Conservation (phyloP, 2,113 vertebrate genomes). For the Argyrosomus japonicus region DNA sequence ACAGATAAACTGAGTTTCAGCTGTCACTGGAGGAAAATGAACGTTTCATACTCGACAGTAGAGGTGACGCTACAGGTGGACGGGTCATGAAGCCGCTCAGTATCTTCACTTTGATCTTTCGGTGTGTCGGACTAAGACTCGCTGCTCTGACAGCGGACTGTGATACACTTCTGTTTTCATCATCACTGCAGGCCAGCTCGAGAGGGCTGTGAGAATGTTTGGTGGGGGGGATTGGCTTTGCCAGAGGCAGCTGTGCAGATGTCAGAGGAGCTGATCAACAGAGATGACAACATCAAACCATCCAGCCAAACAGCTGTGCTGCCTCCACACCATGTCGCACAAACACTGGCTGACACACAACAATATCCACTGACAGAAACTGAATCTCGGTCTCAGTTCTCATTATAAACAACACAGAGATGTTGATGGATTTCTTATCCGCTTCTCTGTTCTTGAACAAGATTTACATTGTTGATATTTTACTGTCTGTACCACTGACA, state of each 20-base stretch:
- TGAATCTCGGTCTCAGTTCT: conserved; percentile 11
- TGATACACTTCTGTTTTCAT: conserved; percentile 43
- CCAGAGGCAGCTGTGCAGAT: conserved; percentile 38
- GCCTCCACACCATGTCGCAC: conserved; percentile 36
- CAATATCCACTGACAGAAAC: background rate
- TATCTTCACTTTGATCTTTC: conserved; percentile 24
- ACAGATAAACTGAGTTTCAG: conserved; percentile 27
- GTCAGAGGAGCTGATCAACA: conserved; percentile 50
- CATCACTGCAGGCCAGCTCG: conserved; percentile 14
- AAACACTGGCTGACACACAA: conserved; percentile 31
- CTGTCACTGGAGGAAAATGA: background rate
- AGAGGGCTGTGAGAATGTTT: background rate
- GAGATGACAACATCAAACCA: conserved; percentile 47
- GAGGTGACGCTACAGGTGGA: conserved; percentile 17
- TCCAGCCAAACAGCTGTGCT: conserved; percentile 52
- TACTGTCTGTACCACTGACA: too few species aligned
- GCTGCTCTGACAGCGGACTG: conserved; percentile 3
- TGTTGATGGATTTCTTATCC: background rate
- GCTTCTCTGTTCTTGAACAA: background rate
- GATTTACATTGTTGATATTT: background rate
- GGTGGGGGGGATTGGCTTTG: background rate
- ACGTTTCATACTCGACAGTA: background rate
- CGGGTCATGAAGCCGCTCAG: background rate
- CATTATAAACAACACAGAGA: background rate
- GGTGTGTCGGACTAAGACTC: background rate